These are phyloP conservation scores for Myiozetetes cayanensis DNA, from an alignment of 2,113 vertebrate genomes.

Conservation along the genomic window DNA sequence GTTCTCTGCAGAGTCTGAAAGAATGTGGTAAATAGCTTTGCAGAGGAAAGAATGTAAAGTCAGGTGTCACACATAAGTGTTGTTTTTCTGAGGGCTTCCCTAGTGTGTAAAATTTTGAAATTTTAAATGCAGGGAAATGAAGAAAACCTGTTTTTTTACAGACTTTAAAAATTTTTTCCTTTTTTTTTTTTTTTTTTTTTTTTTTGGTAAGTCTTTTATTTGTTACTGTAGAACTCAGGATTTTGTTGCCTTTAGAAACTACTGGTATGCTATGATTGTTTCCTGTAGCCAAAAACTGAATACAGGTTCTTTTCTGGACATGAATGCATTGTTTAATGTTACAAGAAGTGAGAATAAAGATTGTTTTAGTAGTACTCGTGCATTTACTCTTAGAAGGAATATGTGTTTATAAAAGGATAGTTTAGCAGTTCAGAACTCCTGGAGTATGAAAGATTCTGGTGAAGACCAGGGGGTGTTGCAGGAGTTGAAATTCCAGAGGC, in stretches of 20 bases:
- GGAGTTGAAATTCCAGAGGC: not conserved
- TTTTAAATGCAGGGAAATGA: not conserved
- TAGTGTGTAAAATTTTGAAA: not conserved
- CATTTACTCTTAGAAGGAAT: not conserved
- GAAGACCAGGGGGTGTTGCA: not conserved
- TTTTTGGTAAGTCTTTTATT: not conserved
- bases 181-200: not conserved
- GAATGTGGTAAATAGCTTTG: not conserved
- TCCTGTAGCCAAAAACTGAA: not conserved
- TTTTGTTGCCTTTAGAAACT: not conserved
- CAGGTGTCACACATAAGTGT: not conserved
- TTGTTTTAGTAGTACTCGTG: not conserved
- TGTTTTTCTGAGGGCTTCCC: not conserved
- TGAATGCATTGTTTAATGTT: not conserved
- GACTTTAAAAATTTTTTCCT: not conserved
- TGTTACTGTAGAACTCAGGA: not conserved
- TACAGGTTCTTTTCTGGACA: not conserved
- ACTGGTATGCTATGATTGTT: fast-evolving
- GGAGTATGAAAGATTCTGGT: not conserved
- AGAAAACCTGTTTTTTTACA: too few relatives aligned
- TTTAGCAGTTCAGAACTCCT: not conserved
- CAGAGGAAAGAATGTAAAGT: not conserved
- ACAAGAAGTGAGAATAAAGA: not conserved
- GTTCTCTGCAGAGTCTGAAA: not conserved
- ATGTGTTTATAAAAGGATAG: not conserved